Base-by-base conservation (phyloP, 1,140 invertebrate species). In the Leptinotarsa texana region DNA sequence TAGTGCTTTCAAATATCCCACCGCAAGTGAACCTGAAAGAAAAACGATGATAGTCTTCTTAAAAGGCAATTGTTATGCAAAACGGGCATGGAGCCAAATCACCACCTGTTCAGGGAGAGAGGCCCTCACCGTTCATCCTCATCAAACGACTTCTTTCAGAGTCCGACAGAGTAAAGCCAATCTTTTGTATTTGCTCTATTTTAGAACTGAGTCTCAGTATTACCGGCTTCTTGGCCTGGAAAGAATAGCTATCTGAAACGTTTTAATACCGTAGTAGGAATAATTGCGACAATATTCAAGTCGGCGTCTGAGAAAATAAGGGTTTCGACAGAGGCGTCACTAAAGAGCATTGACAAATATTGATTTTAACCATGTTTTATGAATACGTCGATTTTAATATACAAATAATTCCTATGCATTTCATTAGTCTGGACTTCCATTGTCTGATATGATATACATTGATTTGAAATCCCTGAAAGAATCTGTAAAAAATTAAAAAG, bases 171-270 rank as follows among this genome's bases (percentile, higher is more conserved):
- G 68, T 81, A 82, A 83, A 82, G 81, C 83, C 81, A 83, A 83
- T 84, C 83, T 84, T 84, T 84, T 83, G 82, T 83, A 80, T 82
- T 84, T 82, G 80, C 78, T 81, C 80, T 84, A 83, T 83, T 84
- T 84, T 82, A 78, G 61, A 79, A 73, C 78, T 75, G 73, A 78
- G 75, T 69, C 74, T 69, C 77, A 72, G 81, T 75, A 83, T 83
- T 83, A 82, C 81, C 75, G 80, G 80, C 74, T 78, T 77, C 80
- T 81, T 82, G 81, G 79, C 77, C 81, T 83, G 83, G 83, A 84
- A 84, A 84, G 83, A 84, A 84, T 83, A 80, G 82, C 83, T 79
- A 84, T 83, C 82, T 82, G 82, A 81, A 84, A 82, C 82, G 83
- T 81, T 82, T 82, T 82, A 82, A 82, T 82, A 76, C 81, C 78